Evolutionary conservation across 2,797 vertebrate genomes (phyloP), one percentile per base, ranked within the genome.

Genomic region (Intellagama lesueurii): DNA sequence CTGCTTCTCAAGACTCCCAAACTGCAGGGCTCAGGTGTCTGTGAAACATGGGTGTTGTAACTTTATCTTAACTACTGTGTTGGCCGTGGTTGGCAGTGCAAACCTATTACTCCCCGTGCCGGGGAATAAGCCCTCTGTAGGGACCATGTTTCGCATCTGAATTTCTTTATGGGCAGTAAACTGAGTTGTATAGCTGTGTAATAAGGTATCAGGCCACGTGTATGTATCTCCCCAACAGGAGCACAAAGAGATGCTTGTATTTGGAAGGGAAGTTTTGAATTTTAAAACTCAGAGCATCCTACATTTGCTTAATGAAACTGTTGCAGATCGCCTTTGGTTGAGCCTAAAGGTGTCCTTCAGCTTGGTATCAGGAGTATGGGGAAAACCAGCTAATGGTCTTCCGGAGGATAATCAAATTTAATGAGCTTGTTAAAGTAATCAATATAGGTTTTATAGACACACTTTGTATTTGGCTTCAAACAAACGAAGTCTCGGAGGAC

Each of bases 391-490:
- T 90, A 91, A 95, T 93, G 87, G 77, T 90, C 47, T 92, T 94
- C 93, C 69, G 77, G 91, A 94, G 92, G 91, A 95, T 96, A 95
- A 94, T 96, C 93, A 94, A 89, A 95, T 95, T 83, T 95, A 94
- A 95, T 91, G 32, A 93, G 90, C 87, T 92, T 94, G 91, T 93
- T 94, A 95, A 94, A 90, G 85, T 93, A 95, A 95, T 95, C 94
- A 91, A 90, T 96, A 94, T 92, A 92, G 91, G 81, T 95, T 93
- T 94, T 95, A 87, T 88, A 91, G 90, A 85, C 68, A 94, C 87
- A 87, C 95, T 93, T 93, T 95, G 96, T 85, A 90, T 91, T 93
- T 93, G 49, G 68, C 89, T 85, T 93, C 91, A 89, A 92, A 87
- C 80, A 94, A 1, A 78, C 93, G 76, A 90, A 82, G 87, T 89